Evolutionary conservation across 2,113 vertebrate genomes (phyloP).

Genomic region (Oncorhynchus keta): DNA sequence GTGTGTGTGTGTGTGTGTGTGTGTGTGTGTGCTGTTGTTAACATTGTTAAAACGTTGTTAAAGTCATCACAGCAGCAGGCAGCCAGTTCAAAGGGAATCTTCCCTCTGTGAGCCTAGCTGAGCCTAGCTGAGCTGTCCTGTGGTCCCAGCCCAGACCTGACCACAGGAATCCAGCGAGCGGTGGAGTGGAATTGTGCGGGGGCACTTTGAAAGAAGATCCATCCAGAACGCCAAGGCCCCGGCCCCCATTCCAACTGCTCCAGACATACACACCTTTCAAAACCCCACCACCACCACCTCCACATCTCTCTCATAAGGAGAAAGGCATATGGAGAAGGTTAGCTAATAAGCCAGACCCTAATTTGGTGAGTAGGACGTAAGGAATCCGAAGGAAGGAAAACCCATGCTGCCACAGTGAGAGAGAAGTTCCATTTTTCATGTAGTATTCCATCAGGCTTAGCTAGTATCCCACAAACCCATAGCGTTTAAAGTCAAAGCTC

Average conservation of each 20-base stretch:
- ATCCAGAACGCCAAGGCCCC: conserved; percentile 3
- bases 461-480: conserved; percentile 36
- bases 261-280: conserved; percentile 56
- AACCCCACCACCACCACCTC: conserved; percentile 59
- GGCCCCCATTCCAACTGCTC: background rate
- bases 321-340: conserved; percentile 63
- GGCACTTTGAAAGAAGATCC: conserved; percentile 70
- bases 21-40: conserved; percentile 34
- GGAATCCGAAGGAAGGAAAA: conserved; percentile 35
- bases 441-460: conserved; percentile 31
- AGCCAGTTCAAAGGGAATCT: conserved; percentile 73
- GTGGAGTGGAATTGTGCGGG: conserved; percentile 52
- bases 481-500: background rate
- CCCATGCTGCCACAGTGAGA: conserved; percentile 27
- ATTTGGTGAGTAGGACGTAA: conserved; percentile 26
- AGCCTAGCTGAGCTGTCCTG: conserved; percentile 57
- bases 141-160: conserved; percentile 60
- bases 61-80: conserved; percentile 65
- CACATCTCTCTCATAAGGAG: conserved; percentile 49
- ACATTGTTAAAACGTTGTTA: conserved; percentile 71
- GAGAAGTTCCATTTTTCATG: conserved; percentile 43
- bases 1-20: background rate
- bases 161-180: conserved; percentile 72
- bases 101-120: conserved; percentile 47
- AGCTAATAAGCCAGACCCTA: conserved; percentile 35